Conservation (phyloP, 2,797 vertebrate genomes). For the Sebastolobus altivelis region DNA sequence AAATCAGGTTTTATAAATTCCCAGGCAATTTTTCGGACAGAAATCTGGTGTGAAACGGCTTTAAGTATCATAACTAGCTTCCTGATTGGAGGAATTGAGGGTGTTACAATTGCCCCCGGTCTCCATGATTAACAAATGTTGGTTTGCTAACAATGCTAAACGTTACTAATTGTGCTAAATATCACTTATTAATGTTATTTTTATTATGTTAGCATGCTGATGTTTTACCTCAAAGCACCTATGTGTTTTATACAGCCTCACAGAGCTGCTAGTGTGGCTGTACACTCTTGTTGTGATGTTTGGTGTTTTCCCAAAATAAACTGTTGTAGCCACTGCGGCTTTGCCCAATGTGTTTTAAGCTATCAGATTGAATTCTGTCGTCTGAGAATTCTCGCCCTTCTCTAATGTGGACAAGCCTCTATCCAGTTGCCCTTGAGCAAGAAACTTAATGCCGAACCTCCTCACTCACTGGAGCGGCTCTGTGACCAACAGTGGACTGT, state of each 20-base stretch:
- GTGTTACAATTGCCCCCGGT: neutral
- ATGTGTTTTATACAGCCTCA: too few species aligned
- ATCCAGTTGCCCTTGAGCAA: neutral
- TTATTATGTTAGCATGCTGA: too few species aligned
- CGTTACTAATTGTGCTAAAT: too few species aligned
- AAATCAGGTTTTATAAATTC: too few species aligned
- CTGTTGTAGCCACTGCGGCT: neutral
- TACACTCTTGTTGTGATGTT: neutral
- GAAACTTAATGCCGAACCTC: neutral
- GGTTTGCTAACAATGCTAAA: too few species aligned
- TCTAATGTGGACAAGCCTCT: neutral
- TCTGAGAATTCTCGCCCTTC: neutral
- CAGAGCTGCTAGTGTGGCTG: too few species aligned
- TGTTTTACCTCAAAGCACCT: too few species aligned
- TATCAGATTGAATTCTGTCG: neutral
- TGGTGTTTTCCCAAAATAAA: neutral
- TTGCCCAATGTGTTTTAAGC: neutral
- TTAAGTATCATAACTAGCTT: neutral
- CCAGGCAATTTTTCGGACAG: too few species aligned
- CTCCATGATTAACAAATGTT: too few species aligned
- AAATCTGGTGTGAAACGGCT: too few species aligned
- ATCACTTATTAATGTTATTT: too few species aligned
- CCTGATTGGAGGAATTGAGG: neutral
- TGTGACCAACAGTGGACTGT: neutral
- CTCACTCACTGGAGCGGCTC: neutral